These are phyloP conservation scores for Sciaenops ocellatus DNA, from an alignment of 2,797 vertebrate genomes.

Conservation along the genomic window DNA sequence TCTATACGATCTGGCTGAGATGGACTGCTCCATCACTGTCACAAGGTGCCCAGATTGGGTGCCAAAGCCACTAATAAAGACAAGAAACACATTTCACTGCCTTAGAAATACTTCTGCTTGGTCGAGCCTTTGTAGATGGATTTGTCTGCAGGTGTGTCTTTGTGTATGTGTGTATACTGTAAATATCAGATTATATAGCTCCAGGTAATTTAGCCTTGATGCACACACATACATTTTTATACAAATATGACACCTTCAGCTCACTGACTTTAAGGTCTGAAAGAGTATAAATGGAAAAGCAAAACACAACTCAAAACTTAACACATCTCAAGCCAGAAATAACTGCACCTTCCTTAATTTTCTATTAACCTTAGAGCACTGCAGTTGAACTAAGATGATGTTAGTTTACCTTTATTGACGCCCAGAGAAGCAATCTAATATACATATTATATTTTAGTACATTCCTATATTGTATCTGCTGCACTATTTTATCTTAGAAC, in stretches of 20 bases:
- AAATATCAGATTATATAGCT: slow-evolving; percentile 1
- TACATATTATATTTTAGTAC: no score
- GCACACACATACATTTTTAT: neutral
- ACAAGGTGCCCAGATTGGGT: slow-evolving; percentile 64
- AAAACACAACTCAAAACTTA: neutral
- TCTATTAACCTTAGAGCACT: neutral
- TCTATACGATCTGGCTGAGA: slow-evolving; percentile 49
- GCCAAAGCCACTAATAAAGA: slow-evolving; percentile 79
- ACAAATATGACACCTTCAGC: neutral
- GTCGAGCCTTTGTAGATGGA: slow-evolving; percentile 26
- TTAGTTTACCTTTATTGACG: neutral
- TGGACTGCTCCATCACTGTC: slow-evolving; percentile 83
- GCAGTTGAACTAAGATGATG: neutral
- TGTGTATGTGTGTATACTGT: slow-evolving; percentile 9
- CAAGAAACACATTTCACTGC: slow-evolving; percentile 70
- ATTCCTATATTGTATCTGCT: no score
- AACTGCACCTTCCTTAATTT: neutral
- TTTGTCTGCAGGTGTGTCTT: slow-evolving; percentile 20
- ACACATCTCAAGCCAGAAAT: neutral
- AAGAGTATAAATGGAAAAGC: neutral
- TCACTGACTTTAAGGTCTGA: neutral
- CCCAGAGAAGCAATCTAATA: no score
- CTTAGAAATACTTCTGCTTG: slow-evolving; percentile 55
- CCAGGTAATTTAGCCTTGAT: neutral
- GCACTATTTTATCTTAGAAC: no score